A percentile compares a stretch with the other conserved stretches of the same genome.
These are phyloP conservation scores for Gymnoscelis rufifasciata DNA, from an alignment of 2,888 invertebrate genomes.

Conservation along the genomic window DNA sequence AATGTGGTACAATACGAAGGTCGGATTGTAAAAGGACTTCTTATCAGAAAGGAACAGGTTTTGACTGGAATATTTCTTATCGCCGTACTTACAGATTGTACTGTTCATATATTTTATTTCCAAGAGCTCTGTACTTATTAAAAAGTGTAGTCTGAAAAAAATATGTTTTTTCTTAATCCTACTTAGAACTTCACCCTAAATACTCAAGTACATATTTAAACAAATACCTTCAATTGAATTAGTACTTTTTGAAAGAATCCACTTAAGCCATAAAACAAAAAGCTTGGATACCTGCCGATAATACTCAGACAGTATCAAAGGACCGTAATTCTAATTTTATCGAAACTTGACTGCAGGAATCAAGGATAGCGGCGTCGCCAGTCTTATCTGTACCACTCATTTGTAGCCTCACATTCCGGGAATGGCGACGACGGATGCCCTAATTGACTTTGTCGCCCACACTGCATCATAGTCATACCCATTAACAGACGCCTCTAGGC, in stretches of 20 bases:
- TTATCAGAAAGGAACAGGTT: neutral
- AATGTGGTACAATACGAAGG: constrained; percentile 24
- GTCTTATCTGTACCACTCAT: constrained; percentile 69
- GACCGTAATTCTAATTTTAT: constrained; percentile 2
- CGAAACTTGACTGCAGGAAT: constrained; percentile 4
- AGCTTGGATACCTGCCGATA: neutral
- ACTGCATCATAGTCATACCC: constrained; percentile 68
- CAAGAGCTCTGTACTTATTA: neutral
- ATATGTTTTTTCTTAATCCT: too few species aligned
- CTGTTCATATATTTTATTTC: neutral
- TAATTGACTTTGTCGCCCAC: constrained; percentile 78
- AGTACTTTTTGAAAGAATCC: too few species aligned
- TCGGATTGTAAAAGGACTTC: constrained; percentile 1
- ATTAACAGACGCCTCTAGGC: constrained; percentile 69
- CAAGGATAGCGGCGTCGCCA: constrained; percentile 32
- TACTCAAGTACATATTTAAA: too few species aligned
- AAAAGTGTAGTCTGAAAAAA: too few species aligned
- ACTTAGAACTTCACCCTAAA: too few species aligned
- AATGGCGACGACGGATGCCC: constrained; percentile 75
- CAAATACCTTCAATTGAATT: too few species aligned
- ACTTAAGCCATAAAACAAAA: neutral
- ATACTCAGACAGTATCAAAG: neutral
- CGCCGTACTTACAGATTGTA: neutral
- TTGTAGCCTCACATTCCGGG: constrained; percentile 72
- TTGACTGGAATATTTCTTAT: neutral